Evolutionary conservation across 2,888 invertebrate genomes (phyloP).

Genomic region (Machimus atricapillus): DNA sequence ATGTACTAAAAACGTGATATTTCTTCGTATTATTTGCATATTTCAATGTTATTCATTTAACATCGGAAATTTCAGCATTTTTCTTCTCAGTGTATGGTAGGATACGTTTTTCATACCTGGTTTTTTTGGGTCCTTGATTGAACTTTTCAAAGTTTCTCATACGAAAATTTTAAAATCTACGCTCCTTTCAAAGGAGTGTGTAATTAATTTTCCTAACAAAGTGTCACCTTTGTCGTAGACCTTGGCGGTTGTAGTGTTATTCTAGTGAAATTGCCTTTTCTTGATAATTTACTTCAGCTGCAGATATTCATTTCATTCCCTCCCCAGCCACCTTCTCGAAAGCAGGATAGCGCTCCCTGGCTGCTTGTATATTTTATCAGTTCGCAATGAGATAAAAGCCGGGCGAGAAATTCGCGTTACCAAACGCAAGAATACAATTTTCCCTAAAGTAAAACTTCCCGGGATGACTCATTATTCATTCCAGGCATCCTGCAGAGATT

Average conservation of each 20-base stretch:
- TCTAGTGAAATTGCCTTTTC: conserved; percentile 6
- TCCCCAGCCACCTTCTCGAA: not conserved
- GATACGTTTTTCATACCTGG: too few species aligned
- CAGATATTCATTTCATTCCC: not conserved
- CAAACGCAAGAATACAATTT: not conserved
- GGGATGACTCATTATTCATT: conserved; percentile 17
- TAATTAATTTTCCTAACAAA: too few species aligned
- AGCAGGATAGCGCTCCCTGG: not conserved
- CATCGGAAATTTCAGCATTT: too few species aligned
- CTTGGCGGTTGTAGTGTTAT: not conserved
- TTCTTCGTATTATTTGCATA: too few species aligned
- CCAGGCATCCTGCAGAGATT: not conserved
- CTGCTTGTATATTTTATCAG: conserved; percentile 10
- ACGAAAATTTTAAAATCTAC: too few species aligned
- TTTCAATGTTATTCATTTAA: too few species aligned
- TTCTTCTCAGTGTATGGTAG: too few species aligned
- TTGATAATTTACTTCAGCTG: not conserved
- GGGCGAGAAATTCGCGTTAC: not conserved
- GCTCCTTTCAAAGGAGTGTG: too few species aligned
- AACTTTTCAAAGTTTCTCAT: too few species aligned
- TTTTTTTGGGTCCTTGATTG: too few species aligned
- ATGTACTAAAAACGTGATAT: too few species aligned
- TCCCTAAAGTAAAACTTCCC: conserved; percentile 11
- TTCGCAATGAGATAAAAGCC: not conserved
- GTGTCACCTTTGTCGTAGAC: too few species aligned